These are phyloP conservation scores for Gracilinanus agilis DNA, from an alignment of 2,113 vertebrate species.

Conservation along the genomic window DNA sequence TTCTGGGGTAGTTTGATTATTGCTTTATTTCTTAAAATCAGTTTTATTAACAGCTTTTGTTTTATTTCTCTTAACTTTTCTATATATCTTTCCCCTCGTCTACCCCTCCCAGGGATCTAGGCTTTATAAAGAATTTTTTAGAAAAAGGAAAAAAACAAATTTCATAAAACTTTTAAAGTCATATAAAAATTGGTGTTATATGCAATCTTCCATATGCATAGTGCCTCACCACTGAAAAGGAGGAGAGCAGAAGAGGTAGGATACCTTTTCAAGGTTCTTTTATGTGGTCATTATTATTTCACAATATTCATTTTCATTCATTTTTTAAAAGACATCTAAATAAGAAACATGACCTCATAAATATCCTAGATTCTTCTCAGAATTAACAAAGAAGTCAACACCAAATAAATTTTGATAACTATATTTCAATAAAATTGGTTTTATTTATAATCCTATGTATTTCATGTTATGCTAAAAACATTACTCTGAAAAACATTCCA, in stretches of 20 bases:
- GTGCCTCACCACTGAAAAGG: not conserved
- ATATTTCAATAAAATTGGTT: not conserved
- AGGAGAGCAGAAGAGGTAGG: not conserved
- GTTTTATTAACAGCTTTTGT: not conserved
- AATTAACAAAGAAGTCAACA: not conserved
- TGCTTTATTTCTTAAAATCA: not conserved
- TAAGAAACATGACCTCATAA: not conserved
- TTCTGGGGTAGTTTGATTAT: not conserved
- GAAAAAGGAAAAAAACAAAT: not conserved
- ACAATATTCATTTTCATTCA: not conserved
- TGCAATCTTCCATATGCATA: not conserved
- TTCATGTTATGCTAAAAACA: not conserved
- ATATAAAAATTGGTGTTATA: not conserved
- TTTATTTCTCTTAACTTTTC: not conserved
- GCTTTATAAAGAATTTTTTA: not conserved
- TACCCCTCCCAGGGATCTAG: not conserved
- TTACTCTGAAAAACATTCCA: not conserved
- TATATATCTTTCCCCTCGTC: not conserved
- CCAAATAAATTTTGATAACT: not conserved
- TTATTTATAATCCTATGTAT: not conserved
- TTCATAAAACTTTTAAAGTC: not conserved
- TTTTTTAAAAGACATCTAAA: not conserved
- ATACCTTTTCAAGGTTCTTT: not conserved
- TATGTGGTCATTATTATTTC: not conserved
- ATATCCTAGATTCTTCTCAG: not conserved